phyloP scores from a whole-genome alignment of 2,797 vertebrate genomes.

The Orestias chungarensis region DNA sequence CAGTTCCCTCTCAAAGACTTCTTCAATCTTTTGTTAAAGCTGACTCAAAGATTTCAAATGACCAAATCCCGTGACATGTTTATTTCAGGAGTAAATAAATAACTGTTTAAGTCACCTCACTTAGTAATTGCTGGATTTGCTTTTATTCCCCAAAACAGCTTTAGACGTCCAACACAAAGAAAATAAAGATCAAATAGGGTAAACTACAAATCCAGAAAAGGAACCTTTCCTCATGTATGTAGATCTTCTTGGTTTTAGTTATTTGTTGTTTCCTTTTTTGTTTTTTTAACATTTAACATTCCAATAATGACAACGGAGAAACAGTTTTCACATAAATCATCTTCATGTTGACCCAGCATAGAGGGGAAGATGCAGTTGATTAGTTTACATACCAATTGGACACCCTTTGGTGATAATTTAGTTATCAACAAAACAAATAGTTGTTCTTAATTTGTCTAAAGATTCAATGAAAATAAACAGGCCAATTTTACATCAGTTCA shows the following conservation, averaged over 20 bases:
- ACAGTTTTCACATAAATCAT: not conserved
- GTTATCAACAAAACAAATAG: not conserved
- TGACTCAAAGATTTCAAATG: slow-evolving; percentile 24
- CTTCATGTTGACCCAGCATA: not conserved
- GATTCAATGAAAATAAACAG: not conserved
- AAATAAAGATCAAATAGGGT: not conserved
- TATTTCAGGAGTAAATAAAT: slow-evolving; percentile 34
- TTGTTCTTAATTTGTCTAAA: not conserved
- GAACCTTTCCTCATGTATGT: not conserved
- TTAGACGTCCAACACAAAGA: not conserved
- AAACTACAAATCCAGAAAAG: not conserved
- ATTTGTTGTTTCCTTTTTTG: not conserved
- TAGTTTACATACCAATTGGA: not conserved
- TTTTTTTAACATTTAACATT: not conserved
- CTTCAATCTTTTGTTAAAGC: slow-evolving; percentile 32
- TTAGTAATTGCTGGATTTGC: not conserved
- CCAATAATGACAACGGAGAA: not conserved
- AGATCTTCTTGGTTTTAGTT: too few relatives aligned
- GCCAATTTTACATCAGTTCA: too few relatives aligned
- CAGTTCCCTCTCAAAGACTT: slow-evolving; percentile 32
- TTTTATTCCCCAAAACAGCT: not conserved
- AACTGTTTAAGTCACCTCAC: not conserved
- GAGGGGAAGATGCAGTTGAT: not conserved
- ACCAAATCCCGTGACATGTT: slow-evolving; percentile 24
- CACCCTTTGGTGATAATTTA: not conserved